Base-by-base conservation (phyloP, 1,140 invertebrate species). In the Drosophila sproati region DNA sequence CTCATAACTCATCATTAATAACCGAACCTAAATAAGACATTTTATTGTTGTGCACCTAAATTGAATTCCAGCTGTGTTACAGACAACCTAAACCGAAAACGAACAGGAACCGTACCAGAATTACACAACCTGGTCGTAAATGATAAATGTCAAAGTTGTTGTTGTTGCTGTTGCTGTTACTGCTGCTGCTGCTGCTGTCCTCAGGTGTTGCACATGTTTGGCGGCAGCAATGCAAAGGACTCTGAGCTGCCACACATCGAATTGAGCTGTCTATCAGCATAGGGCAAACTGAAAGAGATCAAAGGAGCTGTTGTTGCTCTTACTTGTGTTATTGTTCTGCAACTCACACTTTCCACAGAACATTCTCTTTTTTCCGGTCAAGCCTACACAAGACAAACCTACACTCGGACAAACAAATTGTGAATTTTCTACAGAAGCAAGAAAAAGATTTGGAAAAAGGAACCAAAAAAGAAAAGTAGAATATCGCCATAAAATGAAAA, bases 1-100 rank as follows among this genome's bases (percentile, higher is more conserved):
- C 83, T 77, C 85, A 85, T 89, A 89, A 89, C 81, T 89, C 86
- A 89, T 89, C 86, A 89, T 90, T 89, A 90, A 90, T 89, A 90
- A 90, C 86, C 81, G 81, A 90, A 79, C 68, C 86, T 89, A 88
- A 88, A 81, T 89, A 88, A 88, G 85, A 88, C 74, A 74, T 90
- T 88, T 89, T 88, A 88, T 89, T 89, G 85, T 87, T 87, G 73
- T 72, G 56, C 72, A 71, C 63, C 77, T 70, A 55, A 88, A 89
- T 89, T 85, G 85, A 89, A 89, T 81, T 88, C 85, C 85, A 74
- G 86, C 85, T 88, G 85, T 47, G 85, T 75, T 60, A 77, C 50
- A 51, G 61, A 56, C 50, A 41, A 29, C 68, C 48, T 29, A 20
- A 43, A 43, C n/a, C 39, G 32, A 57, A 41, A 43, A 31, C 41